These are phyloP conservation scores for Actinernus sp. DNA, from an alignment of 92 coral and sea anemone species.

Conservation along the genomic window DNA sequence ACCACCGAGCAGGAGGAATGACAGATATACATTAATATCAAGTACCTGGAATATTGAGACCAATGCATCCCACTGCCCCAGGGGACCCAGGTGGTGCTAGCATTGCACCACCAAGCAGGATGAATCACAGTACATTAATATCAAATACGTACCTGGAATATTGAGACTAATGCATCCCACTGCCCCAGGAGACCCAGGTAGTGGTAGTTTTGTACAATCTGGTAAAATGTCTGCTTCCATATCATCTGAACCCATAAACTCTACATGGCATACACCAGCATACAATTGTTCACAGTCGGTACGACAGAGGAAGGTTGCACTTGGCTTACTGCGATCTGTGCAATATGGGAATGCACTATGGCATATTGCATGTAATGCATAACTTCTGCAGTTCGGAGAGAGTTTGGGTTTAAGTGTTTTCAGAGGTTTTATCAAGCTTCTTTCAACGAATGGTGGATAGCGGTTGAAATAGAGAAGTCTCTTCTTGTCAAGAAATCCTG, in stretches of 20 bases:
- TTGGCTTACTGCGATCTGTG: conserved; percentile 60
- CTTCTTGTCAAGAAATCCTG: conserved; percentile 66
- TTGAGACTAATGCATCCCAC: conserved; percentile 73
- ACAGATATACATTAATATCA: too few relatives aligned
- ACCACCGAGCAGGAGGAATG: too few relatives aligned
- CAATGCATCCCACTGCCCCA: too few relatives aligned
- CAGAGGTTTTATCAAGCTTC: conserved; percentile 69
- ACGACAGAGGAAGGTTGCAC: conserved; percentile 71
- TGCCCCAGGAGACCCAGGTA: conserved; percentile 35
- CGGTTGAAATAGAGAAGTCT: conserved; percentile 84
- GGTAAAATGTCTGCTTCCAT: conserved; percentile 72
- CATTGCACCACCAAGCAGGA: too few relatives aligned
- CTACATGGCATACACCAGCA: conserved; percentile 72
- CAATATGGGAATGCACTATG: conserved; percentile 86
- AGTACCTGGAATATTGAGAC: too few relatives aligned
- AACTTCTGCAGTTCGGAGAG: conserved; percentile 71
- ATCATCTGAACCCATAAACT: conserved; percentile 57
- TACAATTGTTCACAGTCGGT: conserved; percentile 85
- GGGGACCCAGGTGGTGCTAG: too few relatives aligned
- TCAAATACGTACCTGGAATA: conserved; percentile 66
- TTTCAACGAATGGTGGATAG: conserved; percentile 71
- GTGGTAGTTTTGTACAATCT: conserved; percentile 73
- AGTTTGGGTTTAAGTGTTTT: conserved; percentile 65
- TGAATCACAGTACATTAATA: too few relatives aligned
- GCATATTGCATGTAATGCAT: conserved; percentile 88